Percentiles rank a stretch among this genome's conserved stretches.
Conservation (phyloP, 2,888 invertebrate genomes). For the Yponomeuta cagnagella region DNA sequence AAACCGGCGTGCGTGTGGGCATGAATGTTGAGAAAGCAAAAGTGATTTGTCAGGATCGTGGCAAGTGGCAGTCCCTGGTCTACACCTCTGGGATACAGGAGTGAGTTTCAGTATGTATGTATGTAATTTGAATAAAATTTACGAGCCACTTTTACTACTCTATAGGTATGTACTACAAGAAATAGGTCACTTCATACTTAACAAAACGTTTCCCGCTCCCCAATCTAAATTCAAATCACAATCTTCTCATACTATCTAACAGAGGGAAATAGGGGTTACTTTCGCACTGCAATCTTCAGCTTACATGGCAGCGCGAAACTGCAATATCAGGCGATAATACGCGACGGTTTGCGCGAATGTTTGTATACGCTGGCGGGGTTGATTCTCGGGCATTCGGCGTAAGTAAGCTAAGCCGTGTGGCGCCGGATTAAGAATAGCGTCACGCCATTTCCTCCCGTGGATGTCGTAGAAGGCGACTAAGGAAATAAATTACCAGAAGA, state of each 20-base stretch:
- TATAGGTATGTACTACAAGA: background rate
- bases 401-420: background rate
- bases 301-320: background rate
- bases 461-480: too few species aligned
- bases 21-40: too few species aligned
- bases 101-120: too few species aligned
- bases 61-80: too few species aligned
- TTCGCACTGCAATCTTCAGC: background rate
- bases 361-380: background rate
- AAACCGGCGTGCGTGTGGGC: too few species aligned
- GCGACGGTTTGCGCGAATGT: background rate
- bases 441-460: too few species aligned
- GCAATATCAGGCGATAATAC: conserved; percentile 1
- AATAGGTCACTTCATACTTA: background rate
- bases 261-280: background rate
- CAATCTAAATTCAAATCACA: background rate
- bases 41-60: too few species aligned
- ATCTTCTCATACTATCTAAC: background rate
- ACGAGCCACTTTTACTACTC: too few species aligned
- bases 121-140: too few species aligned
- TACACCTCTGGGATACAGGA: too few species aligned
- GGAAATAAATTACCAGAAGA: too few species aligned
- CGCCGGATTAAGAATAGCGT: too few species aligned
- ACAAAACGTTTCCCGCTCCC: background rate
- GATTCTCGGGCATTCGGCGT: background rate